Base-by-base conservation (phyloP, 2,113 vertebrate genomes). In the Oryzias javanicus region DNA sequence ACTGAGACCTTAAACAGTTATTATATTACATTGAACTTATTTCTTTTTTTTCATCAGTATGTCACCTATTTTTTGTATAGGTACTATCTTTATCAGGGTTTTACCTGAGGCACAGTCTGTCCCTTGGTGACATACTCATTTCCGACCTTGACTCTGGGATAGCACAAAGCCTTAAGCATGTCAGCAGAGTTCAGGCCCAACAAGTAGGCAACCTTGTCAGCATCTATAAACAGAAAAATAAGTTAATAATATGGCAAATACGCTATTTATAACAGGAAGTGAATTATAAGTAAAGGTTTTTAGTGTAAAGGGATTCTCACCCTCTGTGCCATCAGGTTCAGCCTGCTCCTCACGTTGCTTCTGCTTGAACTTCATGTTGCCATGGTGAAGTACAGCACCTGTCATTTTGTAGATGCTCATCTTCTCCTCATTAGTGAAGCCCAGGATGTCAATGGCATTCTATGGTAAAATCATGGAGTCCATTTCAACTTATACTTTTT, bases 371-470 rank as follows among this genome's bases (percentile, higher is more conserved):
- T 89, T 85, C 81, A 87, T 68, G 79, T 42, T 77, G 41, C 94
- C 94, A 42, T 87, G 85, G 79, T 87, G 85, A 84, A 95, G 89
- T 79, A 94, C 94, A 78, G 94, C 93, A 70, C 94, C 95, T 48
- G 92, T 93, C 76, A 98, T 88, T 81, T 96, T 96, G 83, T 90
- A 96, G 76, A 93, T 91, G 61, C 73, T 90, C 4, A 74, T 5
- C 40, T 97, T 97, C 70, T 96, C 94, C 0, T 97, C 93, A 0
- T 67, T 71, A 78, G 61, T 92, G 83, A 97, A 96, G 49, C 90
- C 91, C 81, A 92, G 62, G 41, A 92, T 92, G 49, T 90, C 88
- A 80, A 92, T 88, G 0, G 91, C 90, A 6, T 83, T 87, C 91
- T 92, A 42, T n/a, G 1, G 53, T 55, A 27, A 45, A 1, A 1